Evolutionary conservation across 2,797 vertebrate species (phyloP), one percentile per base, ranked within the genome.

Genomic region (Esox masquinongy): DNA sequence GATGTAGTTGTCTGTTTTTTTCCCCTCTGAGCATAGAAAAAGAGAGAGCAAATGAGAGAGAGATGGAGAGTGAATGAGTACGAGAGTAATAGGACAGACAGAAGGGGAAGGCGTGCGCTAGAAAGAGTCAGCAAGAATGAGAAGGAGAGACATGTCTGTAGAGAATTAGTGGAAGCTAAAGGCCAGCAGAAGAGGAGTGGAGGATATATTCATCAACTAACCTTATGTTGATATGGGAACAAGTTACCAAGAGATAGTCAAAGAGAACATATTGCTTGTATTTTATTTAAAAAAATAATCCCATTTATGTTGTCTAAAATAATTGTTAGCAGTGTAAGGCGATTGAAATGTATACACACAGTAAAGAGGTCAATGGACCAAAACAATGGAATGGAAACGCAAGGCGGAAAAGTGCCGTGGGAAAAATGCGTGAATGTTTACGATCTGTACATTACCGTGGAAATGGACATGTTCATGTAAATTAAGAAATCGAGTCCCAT

Each of bases 1-100:
- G 88, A 87, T 79, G 82, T 86, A 82, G 80, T 84, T 49, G 83
- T 84, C 77, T 81, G 83, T 49, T 81, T 82, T 75, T 59, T 59
- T 24, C 83, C 72, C 78, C 66, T 87, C 77, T 39, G 77, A 83
- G 87, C 74, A 70, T 77, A 76, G 78, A 74, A 51, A 79, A 75
- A 80, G 70, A 74, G 47, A 81, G 66, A 80, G 43, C 43, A 47
- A 47, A 47, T 47, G 43, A 47, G 74, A 70, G 79, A 73, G 79
- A 73, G 56, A 79, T 73, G 79, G 71, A 70, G 66, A 81, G 69
- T 77, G 9, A 68, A 78, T 75, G 79, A 74, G 49, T 75, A 74
- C 79, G 68, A 74, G 9, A 59, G 9, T 3, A 26, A 81, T 43
- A 79, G 9, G 78, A 73, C 50, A 79, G 75, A 80, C 68, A 70